These are phyloP conservation scores for Mesembrinibis cayennensis DNA, from an alignment of 2,113 vertebrate genomes.

Conservation along the genomic window DNA sequence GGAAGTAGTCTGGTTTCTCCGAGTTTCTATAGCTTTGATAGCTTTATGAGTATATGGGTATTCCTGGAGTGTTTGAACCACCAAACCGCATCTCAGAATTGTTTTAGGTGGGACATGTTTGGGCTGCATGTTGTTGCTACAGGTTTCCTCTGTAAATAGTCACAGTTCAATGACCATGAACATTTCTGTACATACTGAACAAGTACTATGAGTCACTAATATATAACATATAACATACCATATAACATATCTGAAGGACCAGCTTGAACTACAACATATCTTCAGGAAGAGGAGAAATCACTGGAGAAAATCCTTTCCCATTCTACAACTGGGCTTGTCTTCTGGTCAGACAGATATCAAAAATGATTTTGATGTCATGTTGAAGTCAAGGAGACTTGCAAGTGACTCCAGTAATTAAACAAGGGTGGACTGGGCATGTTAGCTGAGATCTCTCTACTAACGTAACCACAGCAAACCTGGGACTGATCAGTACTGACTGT, in stretches of 20 bases:
- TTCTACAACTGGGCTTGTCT: not conserved
- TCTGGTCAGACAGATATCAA: not conserved
- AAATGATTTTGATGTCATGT: not conserved
- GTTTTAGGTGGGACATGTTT: not conserved
- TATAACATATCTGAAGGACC: not conserved
- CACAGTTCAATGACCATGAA: not conserved
- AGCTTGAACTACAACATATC: not conserved
- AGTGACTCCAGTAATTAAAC: not conserved
- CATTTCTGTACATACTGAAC: not conserved
- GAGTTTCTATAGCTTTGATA: not conserved
- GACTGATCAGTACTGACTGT: not conserved
- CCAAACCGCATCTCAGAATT: not conserved
- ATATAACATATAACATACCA: not conserved
- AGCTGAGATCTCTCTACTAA: not conserved
- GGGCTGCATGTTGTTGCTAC: not conserved
- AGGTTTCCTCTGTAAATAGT: not conserved
- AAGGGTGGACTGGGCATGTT: not conserved
- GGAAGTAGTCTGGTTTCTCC: not conserved
- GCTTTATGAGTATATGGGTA: not conserved
- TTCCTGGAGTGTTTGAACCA: not conserved
- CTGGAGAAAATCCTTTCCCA: not conserved
- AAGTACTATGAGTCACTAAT: not conserved
- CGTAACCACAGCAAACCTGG: not conserved
- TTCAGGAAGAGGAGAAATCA: not conserved
- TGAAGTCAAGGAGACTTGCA: not conserved